Evolutionary conservation across 1,140 invertebrate genomes (phyloP), one percentile per base, ranked within the genome.

Genomic region (Dinothrombium tinctorium): DNA sequence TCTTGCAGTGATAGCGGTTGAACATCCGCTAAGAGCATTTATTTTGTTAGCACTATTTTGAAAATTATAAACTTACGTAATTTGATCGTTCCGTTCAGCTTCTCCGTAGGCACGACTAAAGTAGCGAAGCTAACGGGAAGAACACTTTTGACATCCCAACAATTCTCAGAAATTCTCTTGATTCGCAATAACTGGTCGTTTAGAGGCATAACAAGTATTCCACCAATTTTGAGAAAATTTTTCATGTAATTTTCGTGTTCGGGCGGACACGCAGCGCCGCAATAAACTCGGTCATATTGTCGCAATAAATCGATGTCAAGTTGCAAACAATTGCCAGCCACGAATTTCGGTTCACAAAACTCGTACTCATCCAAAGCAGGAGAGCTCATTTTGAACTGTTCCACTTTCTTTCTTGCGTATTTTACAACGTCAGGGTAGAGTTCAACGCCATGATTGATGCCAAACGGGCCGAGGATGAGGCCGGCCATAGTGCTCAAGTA

Each of bases 401-500:
- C 61, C 31, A 86, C 54, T 53, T 70, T 74, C 44, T 69, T 65
- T 25, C 68, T 61, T 0, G 81, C 73, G 58, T 83, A 84, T 22
- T 73, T 62, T 14, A 84, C 62, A 25, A 81, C 75, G 52, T 74
- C 70, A n/a, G 66, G 58, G 51, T 81, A 67, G 19, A 82, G 54
- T 60, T 90, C 83, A 31, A 89, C 65, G 0, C 81, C 82, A 60
- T 89, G 81, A 59, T 80, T 87, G 12, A 73, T 63, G 29, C 80
- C 80, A 55, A 68, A 63, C 7, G 68, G 55, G 41, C 66, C 71
- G 37, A 89, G 53, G 47, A 86, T 67, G 3, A 87, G 58, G n/a
- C 82, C 82, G 43, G 69, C 78, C 67, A 89, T 71, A 4, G 82
- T 87, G 53, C 72, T 84, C 4, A 90, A 63, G 56, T 87, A 89